phyloP scores from a whole-genome alignment of 2,797 vertebrate species.

The Gastrophryne carolinensis region DNA sequence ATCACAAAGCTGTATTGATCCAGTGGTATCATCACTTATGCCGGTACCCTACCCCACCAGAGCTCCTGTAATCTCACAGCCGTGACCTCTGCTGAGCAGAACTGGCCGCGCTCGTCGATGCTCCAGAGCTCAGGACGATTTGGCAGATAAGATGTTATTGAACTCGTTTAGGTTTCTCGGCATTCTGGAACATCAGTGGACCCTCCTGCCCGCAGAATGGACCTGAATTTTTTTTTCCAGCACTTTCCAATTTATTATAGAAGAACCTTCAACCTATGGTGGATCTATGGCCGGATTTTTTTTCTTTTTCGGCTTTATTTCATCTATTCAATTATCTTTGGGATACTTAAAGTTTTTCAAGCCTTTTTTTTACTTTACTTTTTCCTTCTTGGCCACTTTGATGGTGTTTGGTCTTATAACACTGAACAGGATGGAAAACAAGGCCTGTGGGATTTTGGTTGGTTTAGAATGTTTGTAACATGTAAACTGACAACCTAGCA shows the following conservation, averaged over 20 bases:
- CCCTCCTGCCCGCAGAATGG: not conserved
- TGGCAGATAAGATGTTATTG: conserved; percentile 20
- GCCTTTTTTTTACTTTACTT: too few relatives aligned
- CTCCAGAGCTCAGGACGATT: conserved; percentile 26
- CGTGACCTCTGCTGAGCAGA: conserved; percentile 19
- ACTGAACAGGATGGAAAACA: too few relatives aligned
- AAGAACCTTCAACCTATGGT: not conserved
- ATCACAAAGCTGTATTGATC: conserved; percentile 37
- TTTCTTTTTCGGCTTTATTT: too few relatives aligned
- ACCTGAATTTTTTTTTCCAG: not conserved
- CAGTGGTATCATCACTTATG: conserved; percentile 5
- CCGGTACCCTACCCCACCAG: not conserved
- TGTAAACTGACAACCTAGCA: too few relatives aligned
- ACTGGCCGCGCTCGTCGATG: not conserved
- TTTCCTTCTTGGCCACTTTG: too few relatives aligned
- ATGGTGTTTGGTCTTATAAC: too few relatives aligned
- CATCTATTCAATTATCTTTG: too few relatives aligned
- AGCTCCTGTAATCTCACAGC: conserved; percentile 32
- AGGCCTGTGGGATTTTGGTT: too few relatives aligned
- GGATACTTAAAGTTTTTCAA: too few relatives aligned
- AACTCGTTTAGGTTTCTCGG: conserved; percentile 12
- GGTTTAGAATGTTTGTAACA: too few relatives aligned
- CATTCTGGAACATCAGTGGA: conserved; percentile 44
- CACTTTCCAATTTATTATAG: not conserved
- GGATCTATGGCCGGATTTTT: not conserved